Percentiles rank a stretch among this genome's conserved stretches.
phyloP scores from a whole-genome alignment of 1,140 invertebrate species.

The Drosophila obscura region DNA sequence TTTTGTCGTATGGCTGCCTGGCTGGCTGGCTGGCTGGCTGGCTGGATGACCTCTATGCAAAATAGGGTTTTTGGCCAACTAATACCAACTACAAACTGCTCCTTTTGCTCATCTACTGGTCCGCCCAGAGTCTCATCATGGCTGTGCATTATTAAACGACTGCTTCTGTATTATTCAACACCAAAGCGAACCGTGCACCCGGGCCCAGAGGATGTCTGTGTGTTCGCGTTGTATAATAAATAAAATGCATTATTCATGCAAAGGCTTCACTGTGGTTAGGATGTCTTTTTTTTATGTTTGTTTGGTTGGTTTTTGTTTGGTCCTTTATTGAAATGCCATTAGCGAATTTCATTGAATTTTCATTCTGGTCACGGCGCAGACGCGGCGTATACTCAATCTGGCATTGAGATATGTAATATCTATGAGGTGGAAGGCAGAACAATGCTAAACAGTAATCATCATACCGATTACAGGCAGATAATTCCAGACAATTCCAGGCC shows the following conservation, averaged over 20 bases:
- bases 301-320: neutral
- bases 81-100: too few species aligned
- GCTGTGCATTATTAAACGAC: slow-evolving; percentile 47
- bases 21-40: too few species aligned
- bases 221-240: slow-evolving; percentile 48
- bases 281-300: slow-evolving; percentile 35
- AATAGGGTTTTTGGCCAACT: slow-evolving; percentile 20
- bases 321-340: slow-evolving; percentile 74
- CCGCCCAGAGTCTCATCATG: neutral
- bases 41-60: slow-evolving; percentile 52
- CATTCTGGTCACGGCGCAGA: slow-evolving; percentile 29
- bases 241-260: slow-evolving; percentile 65
- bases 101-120: neutral
- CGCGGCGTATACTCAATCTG: slow-evolving; percentile 72
- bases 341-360: slow-evolving; percentile 42
- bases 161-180: slow-evolving; percentile 49
- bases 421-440: slow-evolving; percentile 36
- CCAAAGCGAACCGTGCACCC: neutral
- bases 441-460: slow-evolving; percentile 59
- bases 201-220: slow-evolving; percentile 33
- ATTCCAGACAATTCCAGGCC: slow-evolving; percentile 35
- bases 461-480: slow-evolving; percentile 26
- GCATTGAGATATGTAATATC: slow-evolving; percentile 37
- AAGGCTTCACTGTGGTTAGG: slow-evolving; percentile 65
- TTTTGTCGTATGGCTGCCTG: slow-evolving; percentile 36